Base-by-base conservation (phyloP, 1,140 invertebrate species). In the Bombus pascuorum region DNA sequence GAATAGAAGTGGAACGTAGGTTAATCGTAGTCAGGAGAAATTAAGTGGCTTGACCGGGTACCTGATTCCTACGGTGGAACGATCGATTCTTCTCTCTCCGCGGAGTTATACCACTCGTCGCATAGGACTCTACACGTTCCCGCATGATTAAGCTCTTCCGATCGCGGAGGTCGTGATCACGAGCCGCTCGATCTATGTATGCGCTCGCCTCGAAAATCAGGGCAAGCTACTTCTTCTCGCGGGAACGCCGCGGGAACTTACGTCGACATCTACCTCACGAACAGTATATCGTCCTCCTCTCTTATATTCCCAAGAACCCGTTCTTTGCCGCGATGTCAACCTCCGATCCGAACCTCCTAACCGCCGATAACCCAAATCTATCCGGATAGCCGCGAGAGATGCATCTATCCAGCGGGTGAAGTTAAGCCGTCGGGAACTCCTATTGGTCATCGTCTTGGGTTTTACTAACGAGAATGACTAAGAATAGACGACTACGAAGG, bases 161-260 rank as follows among this genome's bases (percentile, higher is more conserved):
- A 90, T 90, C 89, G 80, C 80, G 72, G 76, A 79, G 88, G 66
- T 90, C 87, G 86, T 84, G 89, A 89, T 90, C 89, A 90, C 87
- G 87, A 89, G 81, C 2, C 66, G n/a, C 39, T n/a, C 59, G 59
- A 65, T 47, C 25, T 80, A 85, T 73, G 87, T 87, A 75, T 83
- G 74, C 68, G 79, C 66, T 72, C 76, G 25, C 68, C 9, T 62
- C 53, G 83, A 85, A 85, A 89, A 89, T 89, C 87, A 89, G 88
- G 88, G 83, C 88, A 89, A 81, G 79, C 57, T n/a, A 37, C 87
- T 71, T 65, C 81, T 86, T 80, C 74, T 89, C 88, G 85, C 84
- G 87, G 81, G 83, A 85, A 85, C 83, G n/a, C 44, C 37, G 75
- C 66, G 37, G 47, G 47, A 37, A 70, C 34, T 44, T 65, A 57